These are phyloP conservation scores for Lytechinus pictus DNA, from an alignment of 35 echinoderm and acorn worm genomes.

Conservation along the genomic window DNA sequence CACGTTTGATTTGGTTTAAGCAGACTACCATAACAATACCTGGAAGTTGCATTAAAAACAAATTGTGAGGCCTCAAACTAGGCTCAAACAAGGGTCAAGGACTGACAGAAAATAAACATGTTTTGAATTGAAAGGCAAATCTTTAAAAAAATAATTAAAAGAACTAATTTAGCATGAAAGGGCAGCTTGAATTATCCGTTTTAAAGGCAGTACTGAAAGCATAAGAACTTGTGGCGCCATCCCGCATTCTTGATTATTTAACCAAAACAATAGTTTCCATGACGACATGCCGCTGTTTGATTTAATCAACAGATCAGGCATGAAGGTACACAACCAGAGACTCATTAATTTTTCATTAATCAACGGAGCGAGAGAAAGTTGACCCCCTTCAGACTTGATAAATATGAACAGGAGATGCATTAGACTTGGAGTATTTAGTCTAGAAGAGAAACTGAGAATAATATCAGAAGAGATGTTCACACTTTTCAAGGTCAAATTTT, in stretches of 20 bases:
- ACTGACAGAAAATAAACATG: no score
- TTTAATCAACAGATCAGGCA: neutral
- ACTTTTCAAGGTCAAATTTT: neutral
- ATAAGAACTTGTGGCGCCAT: neutral
- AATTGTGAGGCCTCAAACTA: no score
- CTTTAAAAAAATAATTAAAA: neutral
- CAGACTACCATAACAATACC: no score
- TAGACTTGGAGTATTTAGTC: neutral
- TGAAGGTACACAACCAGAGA: neutral
- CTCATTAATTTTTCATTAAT: constrained; percentile 8
- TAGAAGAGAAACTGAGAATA: neutral
- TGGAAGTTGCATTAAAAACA: no score
- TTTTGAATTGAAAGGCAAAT: no score
- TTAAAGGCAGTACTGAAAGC: neutral
- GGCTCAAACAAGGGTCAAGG: no score
- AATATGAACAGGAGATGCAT: neutral
- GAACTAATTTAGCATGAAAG: neutral
- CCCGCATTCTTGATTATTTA: neutral
- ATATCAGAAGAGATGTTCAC: neutral
- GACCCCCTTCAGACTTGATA: neutral
- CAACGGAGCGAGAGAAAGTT: neutral
- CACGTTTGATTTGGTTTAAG: no score
- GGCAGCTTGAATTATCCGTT: neutral
- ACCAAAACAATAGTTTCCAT: neutral
- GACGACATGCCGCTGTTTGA: neutral